phyloP scores from a whole-genome alignment of 2,888 invertebrate genomes.

The Drosophila neutralis region DNA sequence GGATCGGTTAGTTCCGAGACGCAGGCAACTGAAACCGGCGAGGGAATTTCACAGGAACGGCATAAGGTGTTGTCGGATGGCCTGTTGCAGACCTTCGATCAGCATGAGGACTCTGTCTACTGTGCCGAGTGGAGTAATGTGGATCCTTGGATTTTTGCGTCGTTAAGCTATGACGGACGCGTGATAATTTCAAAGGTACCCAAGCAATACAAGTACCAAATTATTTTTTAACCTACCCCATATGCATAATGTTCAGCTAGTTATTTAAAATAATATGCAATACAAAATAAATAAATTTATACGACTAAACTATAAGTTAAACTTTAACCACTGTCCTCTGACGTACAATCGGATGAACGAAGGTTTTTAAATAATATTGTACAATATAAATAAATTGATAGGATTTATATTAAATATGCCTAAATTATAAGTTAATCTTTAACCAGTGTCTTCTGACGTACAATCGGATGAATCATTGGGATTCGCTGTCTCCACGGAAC shows the following conservation, averaged over 20 bases:
- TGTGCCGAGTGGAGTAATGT: conserved; percentile 98
- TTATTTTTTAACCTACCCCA: conserved; percentile 88
- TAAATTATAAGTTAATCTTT: conserved; percentile 25
- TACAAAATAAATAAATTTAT: conserved; percentile 23
- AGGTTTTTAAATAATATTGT: conserved; percentile 17
- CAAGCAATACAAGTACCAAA: conserved; percentile 96
- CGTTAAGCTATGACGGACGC: conserved; percentile 96
- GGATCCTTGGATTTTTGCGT: conserved; percentile 99
- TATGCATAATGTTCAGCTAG: conserved; percentile 20
- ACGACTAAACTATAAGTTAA: conserved; percentile 23
- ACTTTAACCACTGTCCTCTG: conserved; percentile 86
- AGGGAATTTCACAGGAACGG: conserved; percentile 57
- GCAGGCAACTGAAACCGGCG: conserved; percentile 26
- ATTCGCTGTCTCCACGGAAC: conserved; percentile 88
- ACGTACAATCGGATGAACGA: conserved; percentile 88
- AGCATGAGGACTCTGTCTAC: conserved; percentile 99
- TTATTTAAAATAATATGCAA: conserved; percentile 18
- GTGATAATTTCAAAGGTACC: conserved; percentile 97
- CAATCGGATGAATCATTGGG: conserved; percentile 89
- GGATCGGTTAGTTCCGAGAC: conserved; percentile 94
- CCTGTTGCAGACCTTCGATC: conserved; percentile 94
- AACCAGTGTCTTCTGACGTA: conserved; percentile 87
- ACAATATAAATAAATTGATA: conserved; percentile 17
- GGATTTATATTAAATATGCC: conserved; percentile 23
- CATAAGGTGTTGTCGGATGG: conserved; percentile 89